Evolutionary conservation across 2,888 invertebrate genomes (phyloP), one percentile per base, ranked within the genome.

Genomic region (Strigamia crassipes): DNA sequence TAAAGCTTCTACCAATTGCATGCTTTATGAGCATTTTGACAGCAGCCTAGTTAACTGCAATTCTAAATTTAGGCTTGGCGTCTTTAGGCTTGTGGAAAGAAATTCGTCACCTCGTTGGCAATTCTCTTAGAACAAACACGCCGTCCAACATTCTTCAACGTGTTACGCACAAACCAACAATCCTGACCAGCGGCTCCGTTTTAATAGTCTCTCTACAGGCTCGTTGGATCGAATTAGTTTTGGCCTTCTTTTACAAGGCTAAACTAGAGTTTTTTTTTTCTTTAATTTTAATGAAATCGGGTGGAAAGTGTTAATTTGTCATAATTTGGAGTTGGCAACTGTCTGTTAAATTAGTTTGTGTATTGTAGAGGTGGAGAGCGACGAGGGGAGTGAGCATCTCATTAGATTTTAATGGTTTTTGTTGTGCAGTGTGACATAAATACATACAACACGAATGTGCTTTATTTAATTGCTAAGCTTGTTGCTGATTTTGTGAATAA

Each of bases 391-490:
- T 61, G 61, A 61, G 61, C 61, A 61, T 61, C 61, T 61, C 61
- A 61, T 61, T 61, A 61, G 61, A 61, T 61, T 61, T 61, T 61
- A 61, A 61, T 61, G 61, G 61, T 61, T 61, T 61, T 61, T 61
- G 61, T 61, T 61, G 61, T 61, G 61, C 61, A 10, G 61, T 61
- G 21, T 61, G 61, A 61, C 61, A 61, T 8, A 61, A 61, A 61
- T 61, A 10, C 10, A 61, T 61, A 18, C 61, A 61, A 18, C 61
- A 61, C 23, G 21, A 61, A 61, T 61, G 61, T 6, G n/a, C 21
- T 61, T 61, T 61, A 61, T 61, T 61, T 61, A 61, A 61, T 61
- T 61, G 61, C 61, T 21, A 15, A 21, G 61, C 61, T 61, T 61
- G 61, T 61, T 61, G 61, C 61, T 61, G 61, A 61, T 56, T 61